phyloP scores from a whole-genome alignment of 1,140 invertebrate genomes.

The Trichonephila clavata region DNA sequence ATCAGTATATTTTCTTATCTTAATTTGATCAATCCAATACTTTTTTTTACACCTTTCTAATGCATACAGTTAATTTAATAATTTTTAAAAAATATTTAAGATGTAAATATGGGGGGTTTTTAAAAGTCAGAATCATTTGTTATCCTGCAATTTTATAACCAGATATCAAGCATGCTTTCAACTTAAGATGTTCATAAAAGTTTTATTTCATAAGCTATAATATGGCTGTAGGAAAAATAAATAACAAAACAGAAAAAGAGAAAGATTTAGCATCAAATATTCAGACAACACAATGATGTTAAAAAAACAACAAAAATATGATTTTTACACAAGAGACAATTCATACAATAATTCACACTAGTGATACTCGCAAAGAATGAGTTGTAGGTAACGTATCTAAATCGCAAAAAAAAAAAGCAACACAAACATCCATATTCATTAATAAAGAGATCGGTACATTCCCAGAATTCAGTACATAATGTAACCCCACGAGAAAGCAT shows the following conservation, averaged over 20 bases:
- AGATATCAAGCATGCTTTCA: background rate
- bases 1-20: too few species aligned
- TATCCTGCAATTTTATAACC: too few species aligned
- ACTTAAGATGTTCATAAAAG: background rate
- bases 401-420: constrained; percentile 25
- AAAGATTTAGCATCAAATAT: background rate
- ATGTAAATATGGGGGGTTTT: too few species aligned
- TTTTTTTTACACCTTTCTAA: too few species aligned
- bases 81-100: too few species aligned
- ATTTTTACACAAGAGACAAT: constrained; percentile 47
- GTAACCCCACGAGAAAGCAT: too few species aligned
- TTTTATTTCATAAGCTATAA: constrained; percentile 38
- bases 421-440: constrained; percentile 43
- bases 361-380: background rate
- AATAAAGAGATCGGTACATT: constrained; percentile 11
- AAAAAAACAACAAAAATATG: constrained; percentile 34
- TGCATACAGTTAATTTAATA: too few species aligned
- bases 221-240: constrained; percentile 62
- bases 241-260: constrained; percentile 54
- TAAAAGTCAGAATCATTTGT: too few species aligned
- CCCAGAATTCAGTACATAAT: background rate
- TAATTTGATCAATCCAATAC: too few species aligned
- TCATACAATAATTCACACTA: constrained; percentile 37
- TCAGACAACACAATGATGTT: background rate
- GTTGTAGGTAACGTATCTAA: constrained; percentile 19